Evolutionary conservation across 2,113 vertebrate genomes (phyloP).

Genomic region (Nothobranchius kuhntae): DNA sequence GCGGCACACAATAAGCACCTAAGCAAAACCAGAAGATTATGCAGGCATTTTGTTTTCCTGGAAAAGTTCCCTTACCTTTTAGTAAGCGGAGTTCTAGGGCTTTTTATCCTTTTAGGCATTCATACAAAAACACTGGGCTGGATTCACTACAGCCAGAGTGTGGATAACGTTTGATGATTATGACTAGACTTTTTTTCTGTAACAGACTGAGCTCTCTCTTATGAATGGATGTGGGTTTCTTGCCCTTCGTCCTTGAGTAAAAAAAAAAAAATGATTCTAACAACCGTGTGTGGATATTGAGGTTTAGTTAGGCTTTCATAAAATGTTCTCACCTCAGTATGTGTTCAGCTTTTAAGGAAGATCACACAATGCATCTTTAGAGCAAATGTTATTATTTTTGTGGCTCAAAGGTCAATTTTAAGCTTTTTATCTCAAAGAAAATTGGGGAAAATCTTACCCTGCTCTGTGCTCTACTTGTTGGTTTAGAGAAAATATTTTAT

Average conservation of each 20-base stretch:
- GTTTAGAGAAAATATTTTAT: not conserved
- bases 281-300: conserved; percentile 45
- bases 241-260: conserved; percentile 24
- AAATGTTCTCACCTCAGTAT: conserved; percentile 46
- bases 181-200: conserved; percentile 18
- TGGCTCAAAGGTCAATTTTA: conserved; percentile 35
- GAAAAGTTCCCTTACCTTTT: conserved; percentile 24
- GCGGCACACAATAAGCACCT: conserved; percentile 47
- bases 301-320: conserved; percentile 59
- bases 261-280: conserved; percentile 35
- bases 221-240: conserved; percentile 34
- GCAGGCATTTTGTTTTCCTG: conserved; percentile 44
- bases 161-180: not conserved
- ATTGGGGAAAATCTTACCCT: not conserved
- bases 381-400: conserved; percentile 43
- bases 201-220: conserved; percentile 17
- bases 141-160: not conserved
- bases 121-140: conserved; percentile 7
- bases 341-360: conserved; percentile 55
- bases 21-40: conserved; percentile 51
- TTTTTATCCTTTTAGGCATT: not conserved
- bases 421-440: not conserved
- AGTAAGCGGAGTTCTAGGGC: conserved; percentile 11
- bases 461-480: not conserved
- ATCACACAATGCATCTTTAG: conserved; percentile 66